Base-by-base conservation (phyloP, 2,797 vertebrate species). In the Poliocrania exsul region DNA sequence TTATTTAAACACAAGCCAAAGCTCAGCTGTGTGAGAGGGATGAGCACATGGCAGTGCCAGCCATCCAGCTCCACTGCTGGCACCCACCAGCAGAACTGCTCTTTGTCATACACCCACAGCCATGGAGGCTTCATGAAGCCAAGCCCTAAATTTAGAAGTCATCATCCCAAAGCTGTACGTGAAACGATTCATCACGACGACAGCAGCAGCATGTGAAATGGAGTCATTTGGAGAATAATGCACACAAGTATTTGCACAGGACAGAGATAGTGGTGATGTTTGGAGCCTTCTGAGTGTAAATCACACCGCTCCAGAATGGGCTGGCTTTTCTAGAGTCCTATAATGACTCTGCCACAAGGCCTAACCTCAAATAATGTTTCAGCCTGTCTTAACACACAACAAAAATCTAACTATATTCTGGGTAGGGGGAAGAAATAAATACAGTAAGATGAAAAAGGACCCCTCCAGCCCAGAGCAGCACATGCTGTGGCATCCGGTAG, bases 61-160 rank as follows among this genome's bases (percentile, higher is more conserved):
- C 37, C 29, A 38, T 10, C 47, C 54, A 31, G 70, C 90, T 60
- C 35, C 0, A 33, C 73, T 49, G 74, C 19, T 54, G 66, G 93
- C 72, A 91, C 78, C 78, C 44, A 42, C 9, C 0, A 47, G 78
- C 53, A 89, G 72, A 85, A 58, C 3, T 35, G 28, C 19, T 92
- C 85, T 42, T 58, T 29, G 42, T 60, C 81, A 28, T 1, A 33
- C 8, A 44, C 42, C 31, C 80, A 67, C 73, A 20, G 49, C n/a
- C 81, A 44, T 46, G 50, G 46, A 85, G 85, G 58, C 37, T 79
- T 80, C 62, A 10, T 8, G 50, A 91, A 79, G 81, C 75, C 81
- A 73, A 86, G 58, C 72, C 65, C 83, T 80, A 88, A 78, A 78
- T 83, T 83, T 88, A 83, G 88, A 71, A 96, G 42, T 61, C 53